These are phyloP conservation scores for Prochilodus magdalenae DNA, from an alignment of 2,113 vertebrate species.

Conservation along the genomic window DNA sequence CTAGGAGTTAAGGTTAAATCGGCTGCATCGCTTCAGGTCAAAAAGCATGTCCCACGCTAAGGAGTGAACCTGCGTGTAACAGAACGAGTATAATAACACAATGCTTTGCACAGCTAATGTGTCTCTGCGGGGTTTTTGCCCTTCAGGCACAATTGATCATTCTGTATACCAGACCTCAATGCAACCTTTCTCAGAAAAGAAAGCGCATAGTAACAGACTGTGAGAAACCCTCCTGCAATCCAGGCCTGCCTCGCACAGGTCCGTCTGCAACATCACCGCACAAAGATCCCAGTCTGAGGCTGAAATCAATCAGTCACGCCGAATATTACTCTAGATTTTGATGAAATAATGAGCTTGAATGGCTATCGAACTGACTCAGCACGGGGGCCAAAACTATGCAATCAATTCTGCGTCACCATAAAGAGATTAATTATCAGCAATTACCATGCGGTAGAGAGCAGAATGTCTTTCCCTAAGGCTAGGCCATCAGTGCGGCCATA, in stretches of 20 bases:
- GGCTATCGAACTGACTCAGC: conserved; percentile 41
- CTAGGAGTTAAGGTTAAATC: conserved; percentile 38
- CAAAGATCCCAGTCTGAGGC: not conserved
- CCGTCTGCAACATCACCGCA: not conserved
- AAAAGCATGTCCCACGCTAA: not conserved
- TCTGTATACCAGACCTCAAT: not conserved
- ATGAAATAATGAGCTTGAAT: conserved; percentile 38
- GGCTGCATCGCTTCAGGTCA: conserved; percentile 32
- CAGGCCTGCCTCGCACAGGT: not conserved
- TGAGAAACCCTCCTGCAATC: not conserved
- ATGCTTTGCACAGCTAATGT: conserved; percentile 1
- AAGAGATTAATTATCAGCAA: conserved; percentile 55
- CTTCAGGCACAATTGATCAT: not conserved
- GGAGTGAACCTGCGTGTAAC: not conserved
- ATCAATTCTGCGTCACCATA: conserved; percentile 43
- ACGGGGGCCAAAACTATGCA: conserved; percentile 34
- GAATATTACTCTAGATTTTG: conserved; percentile 22
- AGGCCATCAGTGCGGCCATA: conserved; percentile 37
- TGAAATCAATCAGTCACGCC: conserved; percentile 24
- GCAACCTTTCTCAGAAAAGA: not conserved
- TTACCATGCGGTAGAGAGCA: conserved; percentile 47
- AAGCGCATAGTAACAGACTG: not conserved
- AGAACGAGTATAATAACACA: not conserved
- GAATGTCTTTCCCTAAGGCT: conserved; percentile 43
- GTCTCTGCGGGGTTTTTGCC: not conserved